phyloP scores from a whole-genome alignment of 2,888 invertebrate genomes.

The Graphium colonna region DNA sequence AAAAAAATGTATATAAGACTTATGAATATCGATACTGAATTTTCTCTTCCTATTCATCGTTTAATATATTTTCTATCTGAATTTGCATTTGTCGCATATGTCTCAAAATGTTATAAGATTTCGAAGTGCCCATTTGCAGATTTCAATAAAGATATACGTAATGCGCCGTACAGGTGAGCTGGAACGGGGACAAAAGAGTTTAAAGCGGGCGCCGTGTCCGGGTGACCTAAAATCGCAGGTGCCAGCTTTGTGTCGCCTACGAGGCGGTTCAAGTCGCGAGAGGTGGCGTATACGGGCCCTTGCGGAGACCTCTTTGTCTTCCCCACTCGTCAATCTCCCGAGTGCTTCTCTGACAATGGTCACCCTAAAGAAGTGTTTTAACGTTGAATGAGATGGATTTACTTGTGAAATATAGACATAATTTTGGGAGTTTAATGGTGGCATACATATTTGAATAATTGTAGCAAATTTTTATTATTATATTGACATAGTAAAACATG shows the following conservation, averaged over 20 bases:
- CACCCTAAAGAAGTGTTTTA: background rate
- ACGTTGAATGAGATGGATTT: conserved; percentile 7
- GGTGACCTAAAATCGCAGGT: conserved; percentile 72
- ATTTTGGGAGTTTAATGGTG: no score
- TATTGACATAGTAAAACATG: background rate
- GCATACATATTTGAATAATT: background rate
- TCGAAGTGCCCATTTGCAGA: background rate
- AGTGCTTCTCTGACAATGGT: background rate
- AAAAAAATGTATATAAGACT: no score
- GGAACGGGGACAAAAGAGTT: conserved; percentile 44
- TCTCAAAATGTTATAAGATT: no score
- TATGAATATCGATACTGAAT: no score
- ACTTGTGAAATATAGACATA: background rate
- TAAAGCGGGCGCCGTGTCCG: conserved; percentile 47
- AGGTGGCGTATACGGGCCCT: background rate
- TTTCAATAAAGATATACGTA: conserved; percentile 8
- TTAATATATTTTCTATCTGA: no score
- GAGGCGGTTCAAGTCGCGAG: conserved; percentile 19
- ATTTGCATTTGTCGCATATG: no score
- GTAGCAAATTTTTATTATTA: background rate
- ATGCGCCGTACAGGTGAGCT: conserved; percentile 20
- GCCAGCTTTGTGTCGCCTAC: conserved; percentile 46
- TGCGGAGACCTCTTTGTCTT: background rate
- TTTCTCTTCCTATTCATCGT: no score
- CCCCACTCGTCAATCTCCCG: background rate